Conservation (phyloP, 2,797 vertebrate genomes). For the Pyrocephalus nanus region DNA sequence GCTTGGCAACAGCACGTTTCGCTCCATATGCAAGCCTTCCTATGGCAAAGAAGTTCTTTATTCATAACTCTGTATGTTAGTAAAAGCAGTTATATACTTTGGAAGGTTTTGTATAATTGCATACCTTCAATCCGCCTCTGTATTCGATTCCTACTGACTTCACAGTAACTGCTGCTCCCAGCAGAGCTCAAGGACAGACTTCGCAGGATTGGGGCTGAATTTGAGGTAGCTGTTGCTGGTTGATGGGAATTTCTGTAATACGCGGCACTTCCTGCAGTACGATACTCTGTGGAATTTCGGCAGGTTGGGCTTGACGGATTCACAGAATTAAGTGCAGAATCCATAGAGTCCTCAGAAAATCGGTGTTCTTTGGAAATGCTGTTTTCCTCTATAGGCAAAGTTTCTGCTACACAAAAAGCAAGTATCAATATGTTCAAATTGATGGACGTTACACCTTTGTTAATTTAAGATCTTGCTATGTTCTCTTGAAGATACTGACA, state of each 20-base stretch:
- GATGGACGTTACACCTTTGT: neutral
- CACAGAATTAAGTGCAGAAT: constrained; percentile 86
- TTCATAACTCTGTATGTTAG: neutral
- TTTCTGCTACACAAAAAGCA: constrained; percentile 81
- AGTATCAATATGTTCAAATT: neutral
- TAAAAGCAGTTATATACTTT: neutral
- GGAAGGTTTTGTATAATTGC: neutral
- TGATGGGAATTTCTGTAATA: constrained; percentile 74
- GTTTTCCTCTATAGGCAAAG: constrained; percentile 82
- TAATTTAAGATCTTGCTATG: neutral
- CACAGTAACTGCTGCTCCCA: constrained; percentile 68
- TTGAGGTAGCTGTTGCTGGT: constrained; percentile 68
- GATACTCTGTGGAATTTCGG: constrained; percentile 78
- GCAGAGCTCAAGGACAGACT: constrained; percentile 79
- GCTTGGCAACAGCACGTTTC: neutral
- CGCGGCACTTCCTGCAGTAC: constrained; percentile 71
- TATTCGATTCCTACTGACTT: constrained; percentile 76
- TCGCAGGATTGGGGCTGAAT: constrained; percentile 69
- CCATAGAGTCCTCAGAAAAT: constrained; percentile 83
- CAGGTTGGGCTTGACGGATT: constrained; percentile 75
- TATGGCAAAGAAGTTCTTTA: neutral
- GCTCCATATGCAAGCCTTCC: neutral
- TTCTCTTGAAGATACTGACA: neutral
- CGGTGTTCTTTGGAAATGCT: constrained; percentile 84
- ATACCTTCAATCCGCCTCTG: constrained; percentile 89